Percentiles rank a stretch among this genome's conserved stretches.
These are phyloP conservation scores for Lutraria rhynchaena DNA, from an alignment of 1,140 invertebrate genomes.

Conservation along the genomic window DNA sequence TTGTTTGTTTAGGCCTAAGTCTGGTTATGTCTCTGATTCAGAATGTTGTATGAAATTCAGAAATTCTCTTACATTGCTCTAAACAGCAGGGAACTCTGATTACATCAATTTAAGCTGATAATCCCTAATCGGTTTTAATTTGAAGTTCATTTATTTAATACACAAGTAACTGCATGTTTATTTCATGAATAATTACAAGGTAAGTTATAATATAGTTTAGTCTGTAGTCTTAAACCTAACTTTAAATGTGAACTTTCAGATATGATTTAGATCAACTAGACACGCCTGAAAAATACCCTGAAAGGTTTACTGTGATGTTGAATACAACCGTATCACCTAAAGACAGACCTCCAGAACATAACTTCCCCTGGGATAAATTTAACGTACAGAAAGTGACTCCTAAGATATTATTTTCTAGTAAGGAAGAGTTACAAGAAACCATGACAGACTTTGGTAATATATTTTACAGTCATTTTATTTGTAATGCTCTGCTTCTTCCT, in stretches of 20 bases:
- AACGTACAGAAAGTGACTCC: slow-evolving; percentile 84
- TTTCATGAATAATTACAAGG: too few relatives aligned
- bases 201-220: too few relatives aligned
- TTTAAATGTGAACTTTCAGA: slow-evolving; percentile 83
- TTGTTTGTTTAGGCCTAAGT: too few relatives aligned
- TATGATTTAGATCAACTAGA: slow-evolving; percentile 91
- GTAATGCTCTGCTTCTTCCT: not conserved
- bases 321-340: slow-evolving; percentile 89
- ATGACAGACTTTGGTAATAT: slow-evolving; percentile 74
- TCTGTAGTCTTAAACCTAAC: too few relatives aligned
- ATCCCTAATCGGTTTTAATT: too few relatives aligned
- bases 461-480: not conserved
- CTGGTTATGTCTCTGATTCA: too few relatives aligned
- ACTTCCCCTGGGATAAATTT: slow-evolving; percentile 90
- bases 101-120: too few relatives aligned
- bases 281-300: slow-evolving; percentile 91
- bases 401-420: slow-evolving; percentile 89
- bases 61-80: too few relatives aligned
- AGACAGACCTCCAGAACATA: slow-evolving; percentile 84
- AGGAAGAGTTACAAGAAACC: slow-evolving; percentile 89
- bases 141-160: too few relatives aligned
- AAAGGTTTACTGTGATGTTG: slow-evolving; percentile 88
- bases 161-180: too few relatives aligned
- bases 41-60: too few relatives aligned
- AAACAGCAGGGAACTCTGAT: too few relatives aligned